Percentiles rank a stretch among this genome's conserved stretches.
phyloP scores from a whole-genome alignment of 2,888 invertebrate genomes.

The Sinohyriopsis cumingii region DNA sequence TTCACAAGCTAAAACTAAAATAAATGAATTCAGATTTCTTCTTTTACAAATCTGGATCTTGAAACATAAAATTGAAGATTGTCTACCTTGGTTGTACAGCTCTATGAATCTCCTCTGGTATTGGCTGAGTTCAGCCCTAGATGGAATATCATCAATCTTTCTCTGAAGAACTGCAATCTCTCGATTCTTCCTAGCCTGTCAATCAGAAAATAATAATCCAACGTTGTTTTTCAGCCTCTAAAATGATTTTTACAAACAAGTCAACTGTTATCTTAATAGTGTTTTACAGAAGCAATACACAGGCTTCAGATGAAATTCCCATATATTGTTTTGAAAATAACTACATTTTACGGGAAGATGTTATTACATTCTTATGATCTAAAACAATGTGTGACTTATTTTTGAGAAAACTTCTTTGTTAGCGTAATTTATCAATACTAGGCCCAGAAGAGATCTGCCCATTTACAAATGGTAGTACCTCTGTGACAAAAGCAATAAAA shows the following conservation, averaged over 20 bases:
- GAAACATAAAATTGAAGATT: background rate
- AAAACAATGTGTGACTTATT: no score
- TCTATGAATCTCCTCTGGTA: slow-evolving; percentile 97
- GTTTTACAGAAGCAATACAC: background rate
- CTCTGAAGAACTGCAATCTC: slow-evolving; percentile 85
- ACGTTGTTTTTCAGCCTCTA: background rate
- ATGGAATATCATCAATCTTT: slow-evolving; percentile 93
- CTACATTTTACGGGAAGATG: no score
- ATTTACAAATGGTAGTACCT: no score
- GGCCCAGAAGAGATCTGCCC: no score
- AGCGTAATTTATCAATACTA: no score
- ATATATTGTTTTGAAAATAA: no score
- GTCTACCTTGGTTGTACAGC: slow-evolving; percentile 85
- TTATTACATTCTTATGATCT: no score
- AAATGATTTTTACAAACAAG: background rate
- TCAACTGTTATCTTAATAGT: background rate
- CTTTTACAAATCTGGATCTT: background rate
- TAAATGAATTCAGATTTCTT: background rate
- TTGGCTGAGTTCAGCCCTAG: slow-evolving; percentile 92
- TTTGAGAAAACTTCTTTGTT: no score
- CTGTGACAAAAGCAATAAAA: no score
- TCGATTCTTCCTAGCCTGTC: slow-evolving; percentile 75
- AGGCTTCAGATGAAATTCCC: no score
- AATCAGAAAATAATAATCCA: slow-evolving; percentile 3
- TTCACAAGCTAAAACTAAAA: no score